phyloP scores from a whole-genome alignment of 2,888 invertebrate genomes.

The Macropis europaea region DNA sequence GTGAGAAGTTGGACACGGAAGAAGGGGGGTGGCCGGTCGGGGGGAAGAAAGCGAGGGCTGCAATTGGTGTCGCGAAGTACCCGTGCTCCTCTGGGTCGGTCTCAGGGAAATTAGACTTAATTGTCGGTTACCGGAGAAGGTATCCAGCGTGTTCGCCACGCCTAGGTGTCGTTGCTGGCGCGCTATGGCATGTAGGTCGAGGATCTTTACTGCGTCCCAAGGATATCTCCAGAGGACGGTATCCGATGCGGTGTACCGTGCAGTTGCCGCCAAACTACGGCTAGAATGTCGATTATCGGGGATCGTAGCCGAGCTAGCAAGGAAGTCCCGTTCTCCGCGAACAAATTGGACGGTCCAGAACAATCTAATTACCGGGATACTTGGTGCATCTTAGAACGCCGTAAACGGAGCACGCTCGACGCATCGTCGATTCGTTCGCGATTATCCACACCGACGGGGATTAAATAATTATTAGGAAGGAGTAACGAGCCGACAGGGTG shows the following conservation, averaged over 20 bases:
- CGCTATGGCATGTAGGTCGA: conserved; percentile 10
- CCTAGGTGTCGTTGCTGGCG: conserved; percentile 8
- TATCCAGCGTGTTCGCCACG: conserved; percentile 38
- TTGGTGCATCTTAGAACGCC: not conserved
- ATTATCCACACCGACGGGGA: not conserved
- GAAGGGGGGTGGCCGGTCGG: not conserved
- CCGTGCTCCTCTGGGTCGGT: conserved; percentile 21
- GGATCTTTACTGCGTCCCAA: not conserved
- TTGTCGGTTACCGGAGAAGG: conserved; percentile 57
- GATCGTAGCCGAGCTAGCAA: too few relatives aligned
- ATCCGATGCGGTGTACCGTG: not conserved
- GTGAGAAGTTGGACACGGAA: conserved; percentile 67
- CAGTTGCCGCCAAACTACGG: not conserved
- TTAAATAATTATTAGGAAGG: conserved; percentile 9
- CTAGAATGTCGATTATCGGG: not conserved
- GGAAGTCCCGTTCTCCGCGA: too few relatives aligned
- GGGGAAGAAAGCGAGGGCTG: not conserved
- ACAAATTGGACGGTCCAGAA: too few relatives aligned
- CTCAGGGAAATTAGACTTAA: conserved; percentile 61
- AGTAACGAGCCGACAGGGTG: not conserved
- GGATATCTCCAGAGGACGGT: not conserved
- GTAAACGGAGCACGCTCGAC: not conserved
- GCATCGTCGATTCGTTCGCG: not conserved
- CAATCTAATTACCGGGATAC: too few relatives aligned
- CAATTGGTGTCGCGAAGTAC: conserved; percentile 30